Percentiles rank a stretch among this genome's conserved stretches.
phyloP scores from a whole-genome alignment of 2,888 invertebrate genomes.

The Tenthredo livida region DNA sequence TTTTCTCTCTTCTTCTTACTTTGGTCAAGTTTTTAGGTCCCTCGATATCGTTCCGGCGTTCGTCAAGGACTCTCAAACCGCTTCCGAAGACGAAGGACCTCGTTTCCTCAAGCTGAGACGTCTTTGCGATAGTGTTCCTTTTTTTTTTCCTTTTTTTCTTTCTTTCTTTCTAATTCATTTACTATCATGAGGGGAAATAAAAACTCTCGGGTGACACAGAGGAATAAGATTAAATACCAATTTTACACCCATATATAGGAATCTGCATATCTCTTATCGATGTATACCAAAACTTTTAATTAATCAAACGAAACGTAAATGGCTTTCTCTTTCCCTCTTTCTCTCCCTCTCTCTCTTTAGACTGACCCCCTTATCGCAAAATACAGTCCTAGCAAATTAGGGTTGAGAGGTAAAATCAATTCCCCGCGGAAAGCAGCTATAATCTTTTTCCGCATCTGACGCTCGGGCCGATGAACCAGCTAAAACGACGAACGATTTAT shows the following conservation, averaged over 20 bases:
- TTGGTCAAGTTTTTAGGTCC: slow-evolving; percentile 32
- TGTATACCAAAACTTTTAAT: neutral
- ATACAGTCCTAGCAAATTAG: slow-evolving; percentile 1
- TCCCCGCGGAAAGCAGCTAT: neutral
- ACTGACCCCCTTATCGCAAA: neutral
- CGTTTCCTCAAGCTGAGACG: slow-evolving; percentile 2
- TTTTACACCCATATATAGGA: neutral
- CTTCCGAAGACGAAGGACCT: slow-evolving; percentile 27
- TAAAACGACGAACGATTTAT: neutral
- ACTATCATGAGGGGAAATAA: neutral
- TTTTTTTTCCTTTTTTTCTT: neutral
- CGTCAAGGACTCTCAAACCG: slow-evolving; percentile 19
- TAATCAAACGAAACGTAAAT: slow-evolving; percentile 3
- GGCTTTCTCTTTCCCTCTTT: neutral
- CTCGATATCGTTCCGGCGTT: slow-evolving; percentile 31
- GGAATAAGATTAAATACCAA: neutral
- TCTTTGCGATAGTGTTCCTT: neutral
- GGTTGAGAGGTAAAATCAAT: slow-evolving; percentile 28
- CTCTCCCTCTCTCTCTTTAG: neutral
- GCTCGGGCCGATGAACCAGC: neutral
- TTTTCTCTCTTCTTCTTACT: neutral
- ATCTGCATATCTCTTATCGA: neutral
- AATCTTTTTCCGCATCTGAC: slow-evolving; percentile 8
- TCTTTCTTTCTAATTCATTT: neutral
- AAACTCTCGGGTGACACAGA: neutral